Evolutionary conservation across 2,113 vertebrate species (phyloP).

Genomic region (Callopanchax toddi): DNA sequence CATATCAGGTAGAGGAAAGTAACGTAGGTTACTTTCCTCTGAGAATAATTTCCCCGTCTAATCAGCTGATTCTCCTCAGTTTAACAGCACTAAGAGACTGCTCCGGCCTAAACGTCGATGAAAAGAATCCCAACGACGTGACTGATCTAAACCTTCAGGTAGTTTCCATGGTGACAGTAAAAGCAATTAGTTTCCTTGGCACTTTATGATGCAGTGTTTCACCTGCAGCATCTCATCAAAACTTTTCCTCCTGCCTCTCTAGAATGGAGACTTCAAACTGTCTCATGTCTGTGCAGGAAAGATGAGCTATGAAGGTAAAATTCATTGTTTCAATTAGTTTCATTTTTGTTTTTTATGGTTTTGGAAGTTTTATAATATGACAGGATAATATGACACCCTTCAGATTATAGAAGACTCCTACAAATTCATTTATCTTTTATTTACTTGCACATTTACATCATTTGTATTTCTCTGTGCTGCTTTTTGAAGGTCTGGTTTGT

Average conservation of each 20-base stretch:
- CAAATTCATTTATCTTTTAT: background rate
- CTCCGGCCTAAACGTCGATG: constrained; percentile 69
- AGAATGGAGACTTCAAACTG: constrained; percentile 33
- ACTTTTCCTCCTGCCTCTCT: constrained; percentile 39
- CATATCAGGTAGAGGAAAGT: too few relatives aligned
- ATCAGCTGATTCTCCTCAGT: constrained; percentile 23
- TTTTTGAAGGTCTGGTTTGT: constrained; percentile 26
- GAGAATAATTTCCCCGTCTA: constrained; percentile 8
- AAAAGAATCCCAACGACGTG: constrained; percentile 40
- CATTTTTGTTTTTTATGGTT: background rate
- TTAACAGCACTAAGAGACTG: constrained; percentile 53
- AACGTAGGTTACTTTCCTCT: too few relatives aligned
- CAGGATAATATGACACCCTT: background rate
- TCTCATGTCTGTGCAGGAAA: constrained; percentile 30
- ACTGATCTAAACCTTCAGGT: constrained; percentile 64
- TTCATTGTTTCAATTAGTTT: background rate
- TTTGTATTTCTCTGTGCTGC: constrained; percentile 19
- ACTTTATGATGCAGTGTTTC: constrained; percentile 43
- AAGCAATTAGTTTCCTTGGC: constrained; percentile 65
- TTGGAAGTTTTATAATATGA: background rate
- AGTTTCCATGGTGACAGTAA: constrained; percentile 65
- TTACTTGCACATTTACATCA: background rate
- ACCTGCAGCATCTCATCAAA: constrained; percentile 32
- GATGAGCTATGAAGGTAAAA: constrained; percentile 22
- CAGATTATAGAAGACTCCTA: background rate